Conservation (phyloP, 1,140 invertebrate species). For the Matsumurasca onukii region DNA sequence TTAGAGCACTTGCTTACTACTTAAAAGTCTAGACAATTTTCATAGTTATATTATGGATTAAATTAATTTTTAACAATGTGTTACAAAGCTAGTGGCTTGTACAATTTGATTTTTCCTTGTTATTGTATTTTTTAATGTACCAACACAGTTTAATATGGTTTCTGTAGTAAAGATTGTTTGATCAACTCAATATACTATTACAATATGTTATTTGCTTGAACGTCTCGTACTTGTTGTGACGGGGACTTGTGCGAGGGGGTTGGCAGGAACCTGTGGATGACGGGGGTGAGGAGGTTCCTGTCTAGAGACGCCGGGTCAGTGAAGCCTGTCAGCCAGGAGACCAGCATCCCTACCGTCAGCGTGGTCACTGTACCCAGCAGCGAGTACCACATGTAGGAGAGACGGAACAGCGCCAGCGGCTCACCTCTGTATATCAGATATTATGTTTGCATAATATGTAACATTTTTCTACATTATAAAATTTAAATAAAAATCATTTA, state of each 20-base stretch:
- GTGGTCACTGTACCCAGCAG: conserved; percentile 65
- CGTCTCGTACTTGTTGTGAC: neutral
- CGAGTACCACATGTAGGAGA: conserved; percentile 69
- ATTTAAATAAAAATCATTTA: neutral
- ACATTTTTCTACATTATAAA: neutral
- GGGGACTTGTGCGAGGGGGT: neutral
- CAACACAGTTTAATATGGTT: too few species aligned
- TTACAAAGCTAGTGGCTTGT: too few species aligned
- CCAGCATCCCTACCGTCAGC: conserved; percentile 63
- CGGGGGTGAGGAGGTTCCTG: conserved; percentile 38
- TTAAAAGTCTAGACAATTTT: too few species aligned
- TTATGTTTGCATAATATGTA: neutral
- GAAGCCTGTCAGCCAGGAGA: conserved; percentile 62
- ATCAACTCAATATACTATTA: too few species aligned
- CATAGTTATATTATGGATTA: too few species aligned
- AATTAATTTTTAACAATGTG: too few species aligned
- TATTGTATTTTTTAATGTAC: too few species aligned
- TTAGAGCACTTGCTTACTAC: too few species aligned
- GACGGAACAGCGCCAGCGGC: conserved; percentile 51
- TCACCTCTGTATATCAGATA: conserved; percentile 22
- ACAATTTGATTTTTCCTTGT: too few species aligned
- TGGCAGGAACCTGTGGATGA: conserved; percentile 36
- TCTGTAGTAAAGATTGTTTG: too few species aligned
- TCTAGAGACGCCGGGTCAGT: conserved; percentile 32
- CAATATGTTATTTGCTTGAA: too few species aligned